Percentiles rank a stretch among this genome's conserved stretches.
phyloP scores from a whole-genome alignment of 2,888 invertebrate genomes.

The Metacarcinus magister region DNA sequence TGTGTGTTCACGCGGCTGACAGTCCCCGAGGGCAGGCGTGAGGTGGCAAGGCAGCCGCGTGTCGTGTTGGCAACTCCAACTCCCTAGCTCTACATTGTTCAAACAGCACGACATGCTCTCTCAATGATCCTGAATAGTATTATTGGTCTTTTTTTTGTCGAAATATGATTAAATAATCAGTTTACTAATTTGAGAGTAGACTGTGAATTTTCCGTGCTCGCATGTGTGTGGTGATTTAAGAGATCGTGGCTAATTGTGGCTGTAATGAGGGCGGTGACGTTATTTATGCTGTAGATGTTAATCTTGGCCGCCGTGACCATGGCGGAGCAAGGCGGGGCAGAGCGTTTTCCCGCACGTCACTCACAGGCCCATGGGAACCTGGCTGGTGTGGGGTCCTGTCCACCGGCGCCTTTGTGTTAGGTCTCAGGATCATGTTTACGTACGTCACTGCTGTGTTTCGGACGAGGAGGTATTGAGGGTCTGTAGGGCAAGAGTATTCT shows the following conservation, averaged over 20 bases:
- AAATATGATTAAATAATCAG: background rate
- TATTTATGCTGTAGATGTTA: background rate
- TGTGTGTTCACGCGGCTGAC: slow-evolving; percentile 10
- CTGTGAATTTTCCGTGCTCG: background rate
- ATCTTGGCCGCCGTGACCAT: background rate
- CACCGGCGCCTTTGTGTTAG: background rate
- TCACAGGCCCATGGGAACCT: background rate
- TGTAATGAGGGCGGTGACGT: background rate
- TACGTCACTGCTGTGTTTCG: background rate
- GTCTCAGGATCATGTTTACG: slow-evolving; percentile 18
- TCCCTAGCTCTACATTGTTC: background rate
- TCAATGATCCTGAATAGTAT: background rate
- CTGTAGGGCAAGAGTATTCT: background rate
- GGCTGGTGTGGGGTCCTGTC: background rate
- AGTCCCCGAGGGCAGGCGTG: background rate
- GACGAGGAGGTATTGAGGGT: background rate
- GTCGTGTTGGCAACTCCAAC: background rate
- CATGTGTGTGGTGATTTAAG: background rate
- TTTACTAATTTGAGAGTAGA: background rate
- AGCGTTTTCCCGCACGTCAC: background rate
- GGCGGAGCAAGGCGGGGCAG: background rate
- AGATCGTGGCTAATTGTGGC: background rate
- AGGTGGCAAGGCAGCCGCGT: background rate
- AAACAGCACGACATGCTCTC: background rate
- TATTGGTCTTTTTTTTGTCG: background rate